phyloP scores from a whole-genome alignment of 2,113 vertebrate species.

The Sterrhoptilus dennistouni region DNA sequence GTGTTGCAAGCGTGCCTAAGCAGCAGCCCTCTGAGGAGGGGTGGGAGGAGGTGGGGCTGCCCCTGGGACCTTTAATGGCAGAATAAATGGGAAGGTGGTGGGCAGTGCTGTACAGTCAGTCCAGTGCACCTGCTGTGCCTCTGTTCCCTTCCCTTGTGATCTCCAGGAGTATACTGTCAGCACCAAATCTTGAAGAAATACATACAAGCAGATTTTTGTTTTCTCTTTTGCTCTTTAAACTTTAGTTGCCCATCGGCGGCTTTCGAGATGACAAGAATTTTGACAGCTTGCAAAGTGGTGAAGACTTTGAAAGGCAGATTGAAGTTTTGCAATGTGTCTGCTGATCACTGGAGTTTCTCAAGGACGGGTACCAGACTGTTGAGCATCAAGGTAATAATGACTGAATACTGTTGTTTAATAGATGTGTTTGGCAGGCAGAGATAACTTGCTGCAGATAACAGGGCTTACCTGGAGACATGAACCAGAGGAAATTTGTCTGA shows the following conservation, averaged over 20 bases:
- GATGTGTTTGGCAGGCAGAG: neutral
- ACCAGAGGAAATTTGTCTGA: neutral
- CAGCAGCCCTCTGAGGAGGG: conserved; percentile 42
- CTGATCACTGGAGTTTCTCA: conserved; percentile 63
- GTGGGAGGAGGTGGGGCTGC: conserved; percentile 64
- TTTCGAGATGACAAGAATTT: conserved; percentile 84
- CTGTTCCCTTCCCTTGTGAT: neutral
- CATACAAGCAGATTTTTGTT: neutral
- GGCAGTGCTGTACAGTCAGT: neutral
- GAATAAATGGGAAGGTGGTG: conserved; percentile 60
- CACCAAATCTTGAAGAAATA: neutral
- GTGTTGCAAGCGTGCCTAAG: conserved; percentile 34
- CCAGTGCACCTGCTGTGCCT: neutral
- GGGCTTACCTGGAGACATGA: neutral
- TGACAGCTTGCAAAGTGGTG: conserved; percentile 79
- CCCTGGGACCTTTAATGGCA: conserved; percentile 50
- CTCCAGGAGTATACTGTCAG: neutral
- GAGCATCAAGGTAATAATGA: conserved; percentile 84
- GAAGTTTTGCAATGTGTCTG: conserved; percentile 63
- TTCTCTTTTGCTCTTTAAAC: neutral
- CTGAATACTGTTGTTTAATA: neutral
- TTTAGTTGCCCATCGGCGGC: neutral
- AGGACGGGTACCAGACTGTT: conserved; percentile 71
- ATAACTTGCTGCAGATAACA: neutral
- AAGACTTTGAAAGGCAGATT: conserved; percentile 77